A percentile compares a stretch with the other conserved stretches of the same genome.
Evolutionary conservation across 2,888 invertebrate species (phyloP).

Genomic region (Achlya flavicornis): DNA sequence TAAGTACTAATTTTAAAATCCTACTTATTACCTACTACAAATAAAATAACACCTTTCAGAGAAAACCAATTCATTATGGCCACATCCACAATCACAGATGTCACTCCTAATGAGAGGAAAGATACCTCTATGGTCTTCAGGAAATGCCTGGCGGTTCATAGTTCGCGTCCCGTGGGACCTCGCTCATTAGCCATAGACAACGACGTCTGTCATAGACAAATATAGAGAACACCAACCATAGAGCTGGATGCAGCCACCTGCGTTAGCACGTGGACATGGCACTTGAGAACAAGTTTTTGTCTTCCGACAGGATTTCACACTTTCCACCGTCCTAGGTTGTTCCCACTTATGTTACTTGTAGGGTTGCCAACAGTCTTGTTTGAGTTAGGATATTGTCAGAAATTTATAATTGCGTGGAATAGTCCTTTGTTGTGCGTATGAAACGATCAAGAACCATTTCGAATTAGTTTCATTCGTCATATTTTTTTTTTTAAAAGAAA

Average conservation of each 20-base stretch:
- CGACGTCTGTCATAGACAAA: conserved; percentile 16
- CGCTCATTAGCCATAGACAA: conserved; percentile 39
- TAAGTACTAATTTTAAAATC: too few relatives aligned
- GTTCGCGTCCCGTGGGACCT: conserved; percentile 73
- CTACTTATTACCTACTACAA: not conserved
- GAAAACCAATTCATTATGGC: conserved; percentile 24
- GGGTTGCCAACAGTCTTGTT: not conserved
- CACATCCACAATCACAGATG: conserved; percentile 42
- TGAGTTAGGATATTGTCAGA: not conserved
- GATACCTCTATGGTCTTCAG: conserved; percentile 39
- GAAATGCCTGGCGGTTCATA: conserved; percentile 63
- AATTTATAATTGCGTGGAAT: not conserved
- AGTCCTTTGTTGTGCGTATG: too few relatives aligned
- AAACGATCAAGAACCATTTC: too few relatives aligned
- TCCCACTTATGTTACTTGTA: conserved; percentile 33
- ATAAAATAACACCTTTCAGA: not conserved
- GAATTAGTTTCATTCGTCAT: too few relatives aligned
- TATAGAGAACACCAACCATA: conserved; percentile 23
- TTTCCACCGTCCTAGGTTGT: conserved; percentile 46
- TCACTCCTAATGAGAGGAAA: conserved; percentile 49
- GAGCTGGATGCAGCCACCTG: conserved; percentile 38
- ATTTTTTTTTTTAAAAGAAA: too few relatives aligned
- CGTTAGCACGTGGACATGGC: conserved; percentile 61
- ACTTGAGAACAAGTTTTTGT: conserved; percentile 49
- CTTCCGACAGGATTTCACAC: conserved; percentile 60